Evolutionary conservation across 2,888 invertebrate species (phyloP).

Genomic region (Achlya flavicornis): DNA sequence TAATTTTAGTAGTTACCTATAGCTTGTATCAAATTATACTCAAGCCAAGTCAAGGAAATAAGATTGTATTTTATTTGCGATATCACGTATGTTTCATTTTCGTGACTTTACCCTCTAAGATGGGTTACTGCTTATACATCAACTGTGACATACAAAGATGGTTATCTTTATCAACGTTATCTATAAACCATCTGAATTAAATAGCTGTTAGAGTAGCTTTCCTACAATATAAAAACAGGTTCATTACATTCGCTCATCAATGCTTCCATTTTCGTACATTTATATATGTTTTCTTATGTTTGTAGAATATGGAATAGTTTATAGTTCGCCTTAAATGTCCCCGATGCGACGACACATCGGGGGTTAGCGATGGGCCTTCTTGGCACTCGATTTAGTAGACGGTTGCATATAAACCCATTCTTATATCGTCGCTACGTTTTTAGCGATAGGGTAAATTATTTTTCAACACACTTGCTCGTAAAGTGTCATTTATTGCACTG

Average conservation of each 20-base stretch:
- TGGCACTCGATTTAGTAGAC: background rate
- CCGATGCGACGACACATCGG: slow-evolving; percentile 13
- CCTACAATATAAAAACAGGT: background rate
- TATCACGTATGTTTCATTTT: too few relatives aligned
- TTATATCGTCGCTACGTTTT: too few relatives aligned
- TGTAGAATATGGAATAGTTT: slow-evolving; percentile 13
- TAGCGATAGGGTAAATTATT: too few relatives aligned
- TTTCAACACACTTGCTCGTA: too few relatives aligned
- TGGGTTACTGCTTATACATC: background rate
- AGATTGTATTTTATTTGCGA: too few relatives aligned
- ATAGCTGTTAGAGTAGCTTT: slow-evolving; percentile 4
- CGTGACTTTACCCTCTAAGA: background rate
- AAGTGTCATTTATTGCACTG: too few relatives aligned
- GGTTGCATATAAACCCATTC: background rate
- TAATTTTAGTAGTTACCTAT: too few relatives aligned
- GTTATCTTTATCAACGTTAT: background rate
- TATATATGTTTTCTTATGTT: background rate
- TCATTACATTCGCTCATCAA: background rate
- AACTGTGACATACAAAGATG: background rate
- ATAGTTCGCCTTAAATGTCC: slow-evolving; percentile 21
- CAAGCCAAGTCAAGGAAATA: too few relatives aligned
- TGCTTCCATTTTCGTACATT: slow-evolving; percentile 7
- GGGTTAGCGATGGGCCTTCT: background rate
- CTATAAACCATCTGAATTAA: slow-evolving; percentile 12
- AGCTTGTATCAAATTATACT: too few relatives aligned